phyloP scores from a whole-genome alignment of 1,140 invertebrate genomes.

The Neuroterus valhalla region DNA sequence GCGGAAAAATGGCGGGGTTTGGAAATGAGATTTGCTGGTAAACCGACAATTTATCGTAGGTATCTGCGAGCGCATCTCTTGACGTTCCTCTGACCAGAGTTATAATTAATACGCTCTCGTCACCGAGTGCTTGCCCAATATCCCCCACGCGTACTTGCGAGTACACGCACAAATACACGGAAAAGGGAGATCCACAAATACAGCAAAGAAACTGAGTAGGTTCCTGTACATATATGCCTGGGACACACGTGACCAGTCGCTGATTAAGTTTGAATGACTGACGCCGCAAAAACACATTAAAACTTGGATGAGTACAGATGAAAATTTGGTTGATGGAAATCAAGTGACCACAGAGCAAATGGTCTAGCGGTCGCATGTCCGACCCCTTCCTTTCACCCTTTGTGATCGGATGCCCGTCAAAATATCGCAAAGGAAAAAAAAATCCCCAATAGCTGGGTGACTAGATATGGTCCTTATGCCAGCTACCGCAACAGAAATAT shows the following conservation, averaged over 20 bases:
- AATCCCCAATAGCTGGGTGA: conserved; percentile 59
- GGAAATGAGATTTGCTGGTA: conserved; percentile 75
- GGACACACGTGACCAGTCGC: conserved; percentile 51
- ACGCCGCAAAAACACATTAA: conserved; percentile 76
- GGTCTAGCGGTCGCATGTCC: conserved; percentile 67
- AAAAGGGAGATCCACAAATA: conserved; percentile 7
- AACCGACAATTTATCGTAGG: conserved; percentile 75
- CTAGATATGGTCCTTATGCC: conserved; percentile 50
- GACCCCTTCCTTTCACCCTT: conserved; percentile 47
- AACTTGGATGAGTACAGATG: conserved; percentile 75
- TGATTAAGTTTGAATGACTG: conserved; percentile 75
- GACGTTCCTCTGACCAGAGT: conserved; percentile 72
- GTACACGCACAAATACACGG: conserved; percentile 48
- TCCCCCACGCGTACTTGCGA: conserved; percentile 58
- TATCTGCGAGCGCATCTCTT: conserved; percentile 72
- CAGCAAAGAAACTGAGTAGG: not conserved
- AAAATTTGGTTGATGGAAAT: conserved; percentile 74
- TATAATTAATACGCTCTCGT: conserved; percentile 75
- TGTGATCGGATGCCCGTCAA: conserved; percentile 62
- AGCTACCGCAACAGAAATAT: conserved; percentile 52
- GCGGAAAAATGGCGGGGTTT: conserved; percentile 65
- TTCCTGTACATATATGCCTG: conserved; percentile 19
- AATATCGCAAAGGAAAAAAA: conserved; percentile 67
- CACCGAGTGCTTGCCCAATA: conserved; percentile 68
- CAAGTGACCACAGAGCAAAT: conserved; percentile 73